A percentile compares a stretch with the other conserved stretches of the same genome.
These are phyloP conservation scores for Tetramorium alpestre DNA, from an alignment of 1,140 invertebrate species.

Conservation along the genomic window DNA sequence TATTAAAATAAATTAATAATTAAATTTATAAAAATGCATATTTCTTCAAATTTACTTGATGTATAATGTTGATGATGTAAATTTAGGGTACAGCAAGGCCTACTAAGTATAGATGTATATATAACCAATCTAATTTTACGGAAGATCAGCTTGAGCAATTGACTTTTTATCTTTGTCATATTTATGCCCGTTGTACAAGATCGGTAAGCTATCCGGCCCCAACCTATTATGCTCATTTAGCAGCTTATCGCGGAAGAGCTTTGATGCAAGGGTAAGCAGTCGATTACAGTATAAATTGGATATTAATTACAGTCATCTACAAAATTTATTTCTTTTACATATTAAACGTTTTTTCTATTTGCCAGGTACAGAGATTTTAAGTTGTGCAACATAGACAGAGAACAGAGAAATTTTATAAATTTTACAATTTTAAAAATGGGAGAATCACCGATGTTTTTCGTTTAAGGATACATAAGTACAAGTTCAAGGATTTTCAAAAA, in stretches of 20 bases:
- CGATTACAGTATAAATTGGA: not conserved
- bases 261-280: slow-evolving; percentile 62
- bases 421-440: slow-evolving; percentile 58
- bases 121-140: slow-evolving; percentile 91
- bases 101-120: slow-evolving; percentile 94
- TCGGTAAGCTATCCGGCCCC: slow-evolving; percentile 97
- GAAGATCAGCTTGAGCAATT: slow-evolving; percentile 93
- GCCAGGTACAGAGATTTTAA: slow-evolving; percentile 62
- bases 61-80: not conserved
- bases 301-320: not conserved
- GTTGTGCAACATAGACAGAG: slow-evolving; percentile 60
- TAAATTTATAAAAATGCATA: not conserved
- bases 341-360: slow-evolving; percentile 57
- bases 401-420: slow-evolving; percentile 69
- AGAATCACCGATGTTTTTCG: slow-evolving; percentile 82
- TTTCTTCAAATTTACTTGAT: not conserved
- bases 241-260: slow-evolving; percentile 90
- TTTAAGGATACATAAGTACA: slow-evolving; percentile 67
- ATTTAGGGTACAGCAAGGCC: slow-evolving; percentile 94
- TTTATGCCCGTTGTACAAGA: slow-evolving; percentile 94
- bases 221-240: slow-evolving; percentile 97
- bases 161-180: slow-evolving; percentile 95
- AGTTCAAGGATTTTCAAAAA: not conserved
- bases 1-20: not conserved
- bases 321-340: not conserved